phyloP scores from a whole-genome alignment of 2,888 invertebrate genomes.

The Clistopyga incitator region DNA sequence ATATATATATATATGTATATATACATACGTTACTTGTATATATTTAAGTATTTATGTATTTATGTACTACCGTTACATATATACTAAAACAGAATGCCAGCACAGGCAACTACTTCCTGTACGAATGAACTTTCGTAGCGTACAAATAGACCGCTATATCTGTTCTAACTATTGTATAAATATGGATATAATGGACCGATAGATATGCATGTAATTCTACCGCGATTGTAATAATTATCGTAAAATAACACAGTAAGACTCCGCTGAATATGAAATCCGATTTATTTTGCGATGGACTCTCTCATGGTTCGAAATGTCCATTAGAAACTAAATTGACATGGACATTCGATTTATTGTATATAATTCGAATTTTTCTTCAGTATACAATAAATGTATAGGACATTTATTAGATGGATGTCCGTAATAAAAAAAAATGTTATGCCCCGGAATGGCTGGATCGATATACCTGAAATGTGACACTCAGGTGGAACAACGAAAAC shows the following conservation, averaged over 20 bases:
- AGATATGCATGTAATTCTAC: background rate
- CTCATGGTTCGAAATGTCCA: background rate
- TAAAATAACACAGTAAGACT: background rate
- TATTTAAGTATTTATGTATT: conserved; percentile 7
- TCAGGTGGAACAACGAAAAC: too few relatives aligned
- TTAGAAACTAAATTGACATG: too few relatives aligned
- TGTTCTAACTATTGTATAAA: conserved; percentile 4
- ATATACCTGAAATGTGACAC: too few relatives aligned
- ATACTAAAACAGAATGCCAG: background rate
- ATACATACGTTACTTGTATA: background rate
- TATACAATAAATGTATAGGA: too few relatives aligned
- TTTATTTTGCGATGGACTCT: background rate
- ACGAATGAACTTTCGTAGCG: conserved; percentile 33
- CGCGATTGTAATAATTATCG: background rate
- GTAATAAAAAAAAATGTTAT: too few relatives aligned
- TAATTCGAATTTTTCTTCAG: too few relatives aligned
- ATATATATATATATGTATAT: background rate
- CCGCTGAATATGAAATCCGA: background rate
- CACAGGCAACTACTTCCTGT: background rate
- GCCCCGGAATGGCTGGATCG: too few relatives aligned
- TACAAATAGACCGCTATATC: conserved; percentile 23
- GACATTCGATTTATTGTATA: too few relatives aligned
- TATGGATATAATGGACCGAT: background rate
- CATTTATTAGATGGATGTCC: too few relatives aligned
- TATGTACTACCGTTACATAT: background rate